phyloP scores from a whole-genome alignment of 2,113 vertebrate species.

The Rissa tridactyla region DNA sequence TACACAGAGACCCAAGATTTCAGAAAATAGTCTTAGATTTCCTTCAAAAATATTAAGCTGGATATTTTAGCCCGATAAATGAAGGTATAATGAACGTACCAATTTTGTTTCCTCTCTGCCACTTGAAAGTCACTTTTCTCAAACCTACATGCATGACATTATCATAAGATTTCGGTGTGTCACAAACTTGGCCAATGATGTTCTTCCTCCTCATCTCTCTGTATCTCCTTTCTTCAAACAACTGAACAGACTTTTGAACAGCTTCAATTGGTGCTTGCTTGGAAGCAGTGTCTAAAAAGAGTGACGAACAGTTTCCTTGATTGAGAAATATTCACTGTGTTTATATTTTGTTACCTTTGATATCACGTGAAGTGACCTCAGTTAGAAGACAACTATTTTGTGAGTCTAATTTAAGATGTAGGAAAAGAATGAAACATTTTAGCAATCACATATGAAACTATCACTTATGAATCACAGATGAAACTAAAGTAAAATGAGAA shows the following conservation, averaged over 20 bases:
- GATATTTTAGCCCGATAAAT: background rate
- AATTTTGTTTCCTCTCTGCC: slow-evolving; percentile 99
- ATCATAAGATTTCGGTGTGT: slow-evolving; percentile 95
- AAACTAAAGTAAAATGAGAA: background rate
- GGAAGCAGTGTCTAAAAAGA: slow-evolving; percentile 80
- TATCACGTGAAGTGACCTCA: background rate
- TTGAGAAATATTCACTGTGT: background rate
- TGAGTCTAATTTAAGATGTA: background rate
- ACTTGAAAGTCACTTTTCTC: slow-evolving; percentile 98
- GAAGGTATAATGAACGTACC: slow-evolving; percentile 73
- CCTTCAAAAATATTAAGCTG: background rate
- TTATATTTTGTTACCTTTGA: background rate
- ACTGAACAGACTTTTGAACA: slow-evolving; percentile 87
- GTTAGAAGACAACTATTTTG: background rate
- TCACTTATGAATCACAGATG: background rate
- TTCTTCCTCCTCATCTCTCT: slow-evolving; percentile 91
- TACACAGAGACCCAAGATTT: background rate
- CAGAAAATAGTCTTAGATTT: background rate
- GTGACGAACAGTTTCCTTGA: background rate
- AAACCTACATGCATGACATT: slow-evolving; percentile 98
- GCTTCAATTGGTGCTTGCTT: slow-evolving; percentile 90
- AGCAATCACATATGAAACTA: background rate
- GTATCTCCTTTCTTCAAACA: slow-evolving; percentile 91
- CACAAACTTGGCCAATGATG: slow-evolving; percentile 97
- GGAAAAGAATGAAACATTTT: background rate